Evolutionary conservation across 92 coral and sea anemone species (phyloP).

Genomic region (Heliopora coerulea): DNA sequence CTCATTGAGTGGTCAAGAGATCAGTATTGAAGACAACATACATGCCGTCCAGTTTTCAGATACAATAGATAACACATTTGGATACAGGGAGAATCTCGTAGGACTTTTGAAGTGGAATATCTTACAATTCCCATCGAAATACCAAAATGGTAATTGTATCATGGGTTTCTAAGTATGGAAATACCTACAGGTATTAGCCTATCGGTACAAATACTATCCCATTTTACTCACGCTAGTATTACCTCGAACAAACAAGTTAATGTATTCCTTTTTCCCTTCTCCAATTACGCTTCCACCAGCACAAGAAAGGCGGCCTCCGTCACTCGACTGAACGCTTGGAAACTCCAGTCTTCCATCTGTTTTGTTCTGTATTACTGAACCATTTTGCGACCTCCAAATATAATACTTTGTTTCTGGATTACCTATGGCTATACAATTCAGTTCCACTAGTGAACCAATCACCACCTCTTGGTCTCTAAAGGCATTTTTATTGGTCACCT

Average conservation of each 20-base stretch:
- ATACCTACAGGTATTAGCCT: too few species aligned
- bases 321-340: conserved; percentile 20
- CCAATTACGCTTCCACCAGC: conserved; percentile 59
- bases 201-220: too few species aligned
- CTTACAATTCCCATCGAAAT: too few species aligned
- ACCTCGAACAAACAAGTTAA: conserved; percentile 58
- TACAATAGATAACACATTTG: too few species aligned
- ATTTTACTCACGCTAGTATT: conserved; percentile 14
- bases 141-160: too few species aligned
- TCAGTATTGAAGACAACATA: too few species aligned
- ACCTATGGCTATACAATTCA: conserved; percentile 17
- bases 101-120: too few species aligned
- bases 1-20: too few species aligned
- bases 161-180: too few species aligned
- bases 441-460: neutral
- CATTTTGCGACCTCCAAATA: conserved; percentile 39
- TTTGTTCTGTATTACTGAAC: conserved; percentile 35
- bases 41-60: too few species aligned
- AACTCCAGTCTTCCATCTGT: conserved; percentile 40
- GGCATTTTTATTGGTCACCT: conserved; percentile 4
- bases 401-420: conserved; percentile 14
- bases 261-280: conserved; percentile 46
- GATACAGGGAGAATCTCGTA: too few species aligned
- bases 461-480: conserved; percentile 3
- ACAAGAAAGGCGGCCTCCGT: conserved; percentile 61